Base-by-base conservation (phyloP, 2,797 vertebrate genomes). In the Myotis planiceps region DNA sequence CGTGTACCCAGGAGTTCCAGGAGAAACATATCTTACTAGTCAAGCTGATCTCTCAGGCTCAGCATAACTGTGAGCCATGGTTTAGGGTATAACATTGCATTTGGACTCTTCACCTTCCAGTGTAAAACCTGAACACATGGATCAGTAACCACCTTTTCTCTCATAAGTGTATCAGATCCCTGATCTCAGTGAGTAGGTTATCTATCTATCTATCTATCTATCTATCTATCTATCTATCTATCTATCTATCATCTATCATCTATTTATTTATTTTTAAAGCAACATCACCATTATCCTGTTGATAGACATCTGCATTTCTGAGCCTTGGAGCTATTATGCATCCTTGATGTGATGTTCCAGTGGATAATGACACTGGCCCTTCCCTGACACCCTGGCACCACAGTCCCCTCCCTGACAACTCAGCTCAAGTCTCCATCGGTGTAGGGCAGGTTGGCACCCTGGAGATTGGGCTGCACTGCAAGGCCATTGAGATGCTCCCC, bases 1-100 rank as follows among this genome's bases (percentile, higher is more conserved):
- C 8, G 3, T 0, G 15, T 3, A 9, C 27, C 6, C 0, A 3
- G 42, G 8, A 8, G 78, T 9, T 32, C 18, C 51, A 8, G n/a
- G 15, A 16, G 34, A 29, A 45, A 53, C 55, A 4, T 1, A 1
- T 1, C 25, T 65, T 3, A 2, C 27, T 4, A 0, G 37, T 19
- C 53, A 37, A 49, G 32, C 15, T 42, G 55, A 4, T 51, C 19
- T 23, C 37, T 65, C 15, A 37, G 29, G 29, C 10, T 9, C 8
- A 34, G n/a, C 12, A 15, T 8, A 25, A 10, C 32, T n/a, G 16
- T 21, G 51, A 81, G 68, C 12, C 1, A 14, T 0, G 3, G 84
- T 49, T 53, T 55, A 25, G 23, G 25, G 55, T 10, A 15, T 13
- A 9, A 3, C 69, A 47, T 9, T 5, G 0, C 5, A 2, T 6